phyloP scores from a whole-genome alignment of 2,888 invertebrate species.

The Cinara cedri region DNA sequence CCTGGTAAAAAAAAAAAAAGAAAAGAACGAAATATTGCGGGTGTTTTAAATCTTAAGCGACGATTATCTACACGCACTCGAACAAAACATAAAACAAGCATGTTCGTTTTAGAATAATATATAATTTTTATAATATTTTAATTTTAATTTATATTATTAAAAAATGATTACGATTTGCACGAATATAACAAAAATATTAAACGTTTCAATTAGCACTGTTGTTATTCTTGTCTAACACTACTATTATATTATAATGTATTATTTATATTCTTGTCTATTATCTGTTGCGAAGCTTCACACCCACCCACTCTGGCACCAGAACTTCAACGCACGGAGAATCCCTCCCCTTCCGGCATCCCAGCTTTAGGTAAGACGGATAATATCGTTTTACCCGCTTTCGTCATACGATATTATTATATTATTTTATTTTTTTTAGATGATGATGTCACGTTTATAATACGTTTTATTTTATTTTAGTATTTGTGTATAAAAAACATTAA shows the following conservation, averaged over 20 bases:
- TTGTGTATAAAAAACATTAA: background rate
- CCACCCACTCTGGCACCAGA: conserved; percentile 57
- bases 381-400: conserved; percentile 53
- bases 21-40: too few species aligned
- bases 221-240: conserved; percentile 55
- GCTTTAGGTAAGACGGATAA: conserved; percentile 56
- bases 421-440: background rate
- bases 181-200: conserved; percentile 1
- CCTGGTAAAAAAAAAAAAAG: too few species aligned
- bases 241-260: conserved; percentile 3
- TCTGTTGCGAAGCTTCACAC: conserved; percentile 57
- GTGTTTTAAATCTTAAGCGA: too few species aligned
- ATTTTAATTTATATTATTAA: too few species aligned
- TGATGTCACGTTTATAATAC: too few species aligned
- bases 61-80: too few species aligned
- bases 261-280: conserved; percentile 42
- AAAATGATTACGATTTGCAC: conserved; percentile 11
- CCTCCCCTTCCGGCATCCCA: conserved; percentile 55
- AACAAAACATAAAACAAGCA: background rate
- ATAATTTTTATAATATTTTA: too few species aligned
- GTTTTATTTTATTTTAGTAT: too few species aligned
- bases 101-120: conserved; percentile 15
- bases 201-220: conserved; percentile 44
- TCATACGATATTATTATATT: background rate
- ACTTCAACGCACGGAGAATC: conserved; percentile 55